These are phyloP conservation scores for Eilema griseolum DNA, from an alignment of 2,888 invertebrate genomes.

Conservation along the genomic window DNA sequence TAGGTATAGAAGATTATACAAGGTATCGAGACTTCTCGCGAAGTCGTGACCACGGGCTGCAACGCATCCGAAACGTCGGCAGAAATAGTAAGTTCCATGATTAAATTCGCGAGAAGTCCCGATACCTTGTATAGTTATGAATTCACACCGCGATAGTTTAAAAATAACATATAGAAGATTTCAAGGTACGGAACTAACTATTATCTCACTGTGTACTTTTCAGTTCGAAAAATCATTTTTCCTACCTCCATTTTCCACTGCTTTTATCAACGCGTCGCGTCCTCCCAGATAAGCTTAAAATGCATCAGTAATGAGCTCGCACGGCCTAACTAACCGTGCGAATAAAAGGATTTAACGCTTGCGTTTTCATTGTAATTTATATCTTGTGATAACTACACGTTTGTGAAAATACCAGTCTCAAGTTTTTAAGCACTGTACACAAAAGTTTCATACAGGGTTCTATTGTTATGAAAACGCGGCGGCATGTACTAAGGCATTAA, in stretches of 20 bases:
- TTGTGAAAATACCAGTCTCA: conserved; percentile 17
- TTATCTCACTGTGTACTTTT: not conserved
- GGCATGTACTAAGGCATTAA: not conserved
- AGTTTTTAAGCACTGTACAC: conserved; percentile 23
- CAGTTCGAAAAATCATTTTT: not conserved
- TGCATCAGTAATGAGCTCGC: conserved; percentile 68
- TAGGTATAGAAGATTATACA: too few species aligned
- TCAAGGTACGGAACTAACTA: not conserved
- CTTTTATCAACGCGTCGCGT: conserved; percentile 19
- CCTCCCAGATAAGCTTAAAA: conserved; percentile 55
- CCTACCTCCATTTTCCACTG: conserved; percentile 20
- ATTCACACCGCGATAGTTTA: too few species aligned
- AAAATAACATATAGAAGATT: not conserved
- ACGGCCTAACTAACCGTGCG: conserved; percentile 50
- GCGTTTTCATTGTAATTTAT: conserved; percentile 51
- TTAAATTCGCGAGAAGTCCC: too few species aligned
- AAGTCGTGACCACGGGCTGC: too few species aligned
- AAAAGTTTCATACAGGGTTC: conserved; percentile 19
- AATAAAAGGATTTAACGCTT: conserved; percentile 44
- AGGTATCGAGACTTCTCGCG: too few species aligned
- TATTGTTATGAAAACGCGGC: conserved; percentile 19
- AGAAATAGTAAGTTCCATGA: too few species aligned
- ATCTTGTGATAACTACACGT: conserved; percentile 36
- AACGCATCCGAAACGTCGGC: too few species aligned
- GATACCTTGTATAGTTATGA: too few species aligned